phyloP scores from a whole-genome alignment of 1,140 invertebrate genomes.

The Ceratosolen fusciceps region DNA sequence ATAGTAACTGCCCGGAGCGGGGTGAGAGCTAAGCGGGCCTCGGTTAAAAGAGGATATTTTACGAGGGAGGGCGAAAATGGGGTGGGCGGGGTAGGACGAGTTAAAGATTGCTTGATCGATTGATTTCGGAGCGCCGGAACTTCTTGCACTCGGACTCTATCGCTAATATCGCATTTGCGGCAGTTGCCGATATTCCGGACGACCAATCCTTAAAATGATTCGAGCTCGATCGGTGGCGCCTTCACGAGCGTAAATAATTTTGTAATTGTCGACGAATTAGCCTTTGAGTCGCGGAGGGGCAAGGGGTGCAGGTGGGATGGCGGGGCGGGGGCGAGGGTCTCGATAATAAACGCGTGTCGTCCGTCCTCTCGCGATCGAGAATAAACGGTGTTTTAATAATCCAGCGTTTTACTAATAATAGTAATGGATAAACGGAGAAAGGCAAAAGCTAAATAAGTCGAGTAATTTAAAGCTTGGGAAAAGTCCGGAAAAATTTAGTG shows the following conservation, averaged over 20 bases:
- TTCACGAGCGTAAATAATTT: too few relatives aligned
- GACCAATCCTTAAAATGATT: not conserved
- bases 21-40: constrained; percentile 3
- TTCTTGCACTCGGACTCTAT: not conserved
- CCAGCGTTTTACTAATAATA: too few relatives aligned
- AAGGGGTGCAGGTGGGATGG: too few relatives aligned
- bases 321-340: too few relatives aligned
- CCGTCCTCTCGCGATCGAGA: too few relatives aligned
- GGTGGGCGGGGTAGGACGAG: constrained; percentile 47
- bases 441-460: not conserved
- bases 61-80: constrained; percentile 38
- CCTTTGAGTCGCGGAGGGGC: too few relatives aligned
- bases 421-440: too few relatives aligned
- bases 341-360: too few relatives aligned
- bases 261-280: too few relatives aligned
- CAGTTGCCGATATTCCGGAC: not conserved
- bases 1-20: constrained; percentile 41
- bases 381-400: too few relatives aligned
- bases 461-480: not conserved
- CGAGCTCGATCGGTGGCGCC: too few relatives aligned
- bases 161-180: too few relatives aligned
- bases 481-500: constrained; percentile 16
- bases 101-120: constrained; percentile 22
- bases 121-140: not conserved
- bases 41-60: constrained; percentile 40